phyloP scores from a whole-genome alignment of 30 jellyfish, hydroid and myxozoan species.

The Cassiopea xamachana region DNA sequence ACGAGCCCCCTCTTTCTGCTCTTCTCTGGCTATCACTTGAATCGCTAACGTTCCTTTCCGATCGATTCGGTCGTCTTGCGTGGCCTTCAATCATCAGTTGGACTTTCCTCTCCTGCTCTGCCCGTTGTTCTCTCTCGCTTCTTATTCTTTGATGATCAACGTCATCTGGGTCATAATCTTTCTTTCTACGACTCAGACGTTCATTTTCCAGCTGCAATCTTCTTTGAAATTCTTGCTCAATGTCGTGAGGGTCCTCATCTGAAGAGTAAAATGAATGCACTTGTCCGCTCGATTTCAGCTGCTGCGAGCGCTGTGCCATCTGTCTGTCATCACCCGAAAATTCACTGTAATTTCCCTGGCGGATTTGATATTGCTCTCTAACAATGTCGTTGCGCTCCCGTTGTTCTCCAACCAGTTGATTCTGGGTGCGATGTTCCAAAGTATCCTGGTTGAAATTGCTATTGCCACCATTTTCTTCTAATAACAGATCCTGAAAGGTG shows the following conservation, averaged over 20 bases:
- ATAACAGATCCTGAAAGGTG: constrained; percentile 37
- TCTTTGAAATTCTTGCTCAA: constrained; percentile 80
- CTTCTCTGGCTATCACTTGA: constrained; percentile 51
- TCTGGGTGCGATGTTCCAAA: constrained; percentile 34
- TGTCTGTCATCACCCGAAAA: constrained; percentile 23
- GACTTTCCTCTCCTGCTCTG: constrained; percentile 63
- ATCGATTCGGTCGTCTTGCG: constrained; percentile 5
- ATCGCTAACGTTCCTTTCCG: constrained; percentile 10
- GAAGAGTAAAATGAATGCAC: constrained; percentile 41
- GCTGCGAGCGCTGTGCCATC: constrained; percentile 45
- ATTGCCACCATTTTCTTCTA: constrained; percentile 30
- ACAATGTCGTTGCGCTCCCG: constrained; percentile 27
- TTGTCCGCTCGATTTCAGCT: constrained; percentile 1
- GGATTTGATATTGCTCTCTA: constrained; percentile 40
- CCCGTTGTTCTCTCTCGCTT: constrained; percentile 49
- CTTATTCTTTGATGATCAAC: constrained; percentile 53
- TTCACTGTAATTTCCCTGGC: constrained; percentile 32
- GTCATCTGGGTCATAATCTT: constrained; percentile 1
- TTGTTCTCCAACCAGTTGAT: constrained; percentile 45
- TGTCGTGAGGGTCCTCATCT: constrained; percentile 61
- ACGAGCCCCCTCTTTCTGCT: constrained; percentile 11
- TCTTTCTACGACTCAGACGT: constrained; percentile 27
- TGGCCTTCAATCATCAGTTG: constrained; percentile 72
- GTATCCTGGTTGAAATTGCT: background rate
- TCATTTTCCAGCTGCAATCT: constrained; percentile 76